Base-by-base conservation (phyloP, 2,888 invertebrate genomes). In the Agrotis exclamationis region DNA sequence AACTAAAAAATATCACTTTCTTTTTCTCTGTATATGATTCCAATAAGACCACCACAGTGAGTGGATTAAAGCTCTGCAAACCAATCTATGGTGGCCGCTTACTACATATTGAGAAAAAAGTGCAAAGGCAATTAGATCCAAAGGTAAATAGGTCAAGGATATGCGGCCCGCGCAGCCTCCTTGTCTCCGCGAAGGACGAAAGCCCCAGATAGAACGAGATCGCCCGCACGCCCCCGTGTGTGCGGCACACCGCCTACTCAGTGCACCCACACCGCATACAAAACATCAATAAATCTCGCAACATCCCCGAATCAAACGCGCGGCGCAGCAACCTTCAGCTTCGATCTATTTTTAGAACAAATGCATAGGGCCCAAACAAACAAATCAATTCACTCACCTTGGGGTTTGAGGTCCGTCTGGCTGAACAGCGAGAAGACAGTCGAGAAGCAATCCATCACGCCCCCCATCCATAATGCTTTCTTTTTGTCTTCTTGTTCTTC, bases 401-500 rank as follows among this genome's bases (percentile, higher is more conserved):
- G 96, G 76, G 96, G 96, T 89, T 98, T 98, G 75, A 97, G 97
- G 88, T 98, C 98, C 1, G 97, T 96, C 18, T 98, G 97, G 91
- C 98, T 98, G 71, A 99, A 98, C 84, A 99, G 97, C n/a, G 98
- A 98, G 92, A 98, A 97, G 14, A 99, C 98, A 0, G 99, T 98
- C 76, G 98, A 97, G 89, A 99, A 97, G 89, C 99, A 99, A 1
- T 98, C 98, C 83, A 99, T 96, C 69, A 99, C 97, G 0, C 99
- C 98, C 78, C 97, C 98, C 91, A 98, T 97, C 98, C 98, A 98
- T 71, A 82, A 98, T 50, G 80, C 97, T 97, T 83, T 93, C 90
- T 79, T 97, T 96, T 91, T 97, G 33, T 92, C 91, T 33, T 86
- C 73, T 24, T 87, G 87, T 39, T 62, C 59, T 48, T 76, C 80